phyloP scores from a whole-genome alignment of 2,113 vertebrate genomes.

The Casuarius casuarius region DNA sequence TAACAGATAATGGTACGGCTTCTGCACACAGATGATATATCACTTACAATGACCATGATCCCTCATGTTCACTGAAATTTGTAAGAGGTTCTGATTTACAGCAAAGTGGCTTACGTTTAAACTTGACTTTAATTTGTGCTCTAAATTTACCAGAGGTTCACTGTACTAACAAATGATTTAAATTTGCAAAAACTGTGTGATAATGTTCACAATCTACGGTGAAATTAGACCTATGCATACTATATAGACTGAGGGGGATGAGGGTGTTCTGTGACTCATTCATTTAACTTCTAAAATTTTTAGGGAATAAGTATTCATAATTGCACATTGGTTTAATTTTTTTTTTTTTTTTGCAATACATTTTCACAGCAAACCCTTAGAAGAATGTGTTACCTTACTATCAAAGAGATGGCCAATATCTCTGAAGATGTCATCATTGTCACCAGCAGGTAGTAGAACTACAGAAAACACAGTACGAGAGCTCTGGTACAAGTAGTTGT shows the following conservation, averaged over 20 bases:
- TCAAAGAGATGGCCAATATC: slow-evolving; percentile 99
- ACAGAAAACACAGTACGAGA: fast-evolving
- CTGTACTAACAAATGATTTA: no score
- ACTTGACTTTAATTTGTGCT: not conserved
- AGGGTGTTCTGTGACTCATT: fast-evolving
- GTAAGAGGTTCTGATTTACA: not conserved
- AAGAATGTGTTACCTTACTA: slow-evolving; percentile 98
- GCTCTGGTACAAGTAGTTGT: not conserved
- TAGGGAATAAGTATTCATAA: not conserved
- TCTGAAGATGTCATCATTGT: slow-evolving; percentile 99
- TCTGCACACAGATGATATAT: not conserved
- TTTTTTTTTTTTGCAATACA: not conserved
- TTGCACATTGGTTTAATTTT: fast-evolving
- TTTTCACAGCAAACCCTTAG: slow-evolving; percentile 90
- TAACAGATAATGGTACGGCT: not conserved
- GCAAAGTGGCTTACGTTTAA: not conserved
- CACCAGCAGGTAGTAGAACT: slow-evolving; percentile 90
- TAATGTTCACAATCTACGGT: no score
- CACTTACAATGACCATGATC: not conserved
- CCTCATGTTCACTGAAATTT: not conserved
- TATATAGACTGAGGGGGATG: not conserved
- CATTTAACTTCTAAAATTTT: not conserved
- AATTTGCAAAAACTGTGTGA: no score
- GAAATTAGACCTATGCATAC: no score
- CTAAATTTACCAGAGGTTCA: not conserved